Percentiles rank a stretch among this genome's conserved stretches.
Conservation (phyloP, 92 coral and sea anemone species). For the Actinernus sp. region DNA sequence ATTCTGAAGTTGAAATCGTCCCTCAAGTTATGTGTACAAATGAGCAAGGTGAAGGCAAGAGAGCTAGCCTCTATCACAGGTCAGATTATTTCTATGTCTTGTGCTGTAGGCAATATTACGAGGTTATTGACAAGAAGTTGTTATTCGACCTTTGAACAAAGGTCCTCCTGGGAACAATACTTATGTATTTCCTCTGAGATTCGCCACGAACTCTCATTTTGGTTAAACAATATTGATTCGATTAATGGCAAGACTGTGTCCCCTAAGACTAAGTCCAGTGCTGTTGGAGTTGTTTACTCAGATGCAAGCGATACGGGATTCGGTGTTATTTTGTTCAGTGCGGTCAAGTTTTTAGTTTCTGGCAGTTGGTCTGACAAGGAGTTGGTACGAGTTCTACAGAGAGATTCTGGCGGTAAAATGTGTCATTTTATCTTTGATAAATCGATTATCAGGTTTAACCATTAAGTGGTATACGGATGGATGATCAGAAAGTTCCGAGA, state of each 20-base stretch:
- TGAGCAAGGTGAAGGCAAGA: conserved; percentile 1
- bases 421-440: conserved; percentile 47
- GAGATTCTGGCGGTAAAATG: conserved; percentile 68
- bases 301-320: conserved; percentile 55
- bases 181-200: conserved; percentile 17
- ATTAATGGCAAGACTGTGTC: conserved; percentile 4
- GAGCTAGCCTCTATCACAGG: conserved; percentile 54
- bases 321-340: conserved; percentile 30
- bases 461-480: conserved; percentile 71
- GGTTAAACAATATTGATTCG: conserved; percentile 7
- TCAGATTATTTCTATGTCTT: conserved; percentile 53
- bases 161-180: conserved; percentile 45
- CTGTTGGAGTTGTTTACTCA: conserved; percentile 36
- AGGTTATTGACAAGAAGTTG: conserved; percentile 45
- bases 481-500: conserved; percentile 59
- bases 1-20: conserved; percentile 38
- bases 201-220: conserved; percentile 7
- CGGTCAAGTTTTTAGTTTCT: conserved; percentile 21
- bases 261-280: conserved; percentile 17
- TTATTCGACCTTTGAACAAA: conserved; percentile 40
- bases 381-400: conserved; percentile 47
- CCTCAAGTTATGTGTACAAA: conserved; percentile 11
- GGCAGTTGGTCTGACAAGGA: conserved; percentile 36
- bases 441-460: conserved; percentile 44
- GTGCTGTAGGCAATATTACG: conserved; percentile 55